phyloP scores from a whole-genome alignment of 2,888 invertebrate genomes.

The Phymatocera aterrima region DNA sequence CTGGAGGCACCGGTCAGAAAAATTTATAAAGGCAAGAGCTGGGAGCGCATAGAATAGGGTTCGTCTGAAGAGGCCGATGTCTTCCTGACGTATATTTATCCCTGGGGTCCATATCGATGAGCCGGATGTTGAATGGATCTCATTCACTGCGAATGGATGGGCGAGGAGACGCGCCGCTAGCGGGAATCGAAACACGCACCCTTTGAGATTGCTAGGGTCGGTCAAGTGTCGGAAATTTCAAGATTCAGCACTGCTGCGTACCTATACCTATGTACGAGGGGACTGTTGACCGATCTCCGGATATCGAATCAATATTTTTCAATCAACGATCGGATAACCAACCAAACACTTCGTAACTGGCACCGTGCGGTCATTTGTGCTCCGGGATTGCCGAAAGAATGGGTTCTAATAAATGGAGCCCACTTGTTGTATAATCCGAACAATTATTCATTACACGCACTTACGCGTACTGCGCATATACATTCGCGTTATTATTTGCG shows the following conservation, averaged over 20 bases:
- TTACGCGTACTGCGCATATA: no score
- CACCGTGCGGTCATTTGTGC: background rate
- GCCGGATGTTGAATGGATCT: conserved; percentile 41
- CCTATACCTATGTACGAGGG: background rate
- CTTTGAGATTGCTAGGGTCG: conserved; percentile 40
- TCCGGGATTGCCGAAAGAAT: background rate
- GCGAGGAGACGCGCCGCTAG: conserved; percentile 34
- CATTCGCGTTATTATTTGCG: no score
- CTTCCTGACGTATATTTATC: conserved; percentile 20
- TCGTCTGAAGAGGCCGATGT: background rate
- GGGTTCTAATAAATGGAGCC: no score
- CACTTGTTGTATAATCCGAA: no score
- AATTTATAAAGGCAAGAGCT: conserved; percentile 18
- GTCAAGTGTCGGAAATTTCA: conserved; percentile 38
- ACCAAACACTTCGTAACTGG: background rate
- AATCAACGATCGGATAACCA: conserved; percentile 35
- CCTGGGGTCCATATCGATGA: conserved; percentile 38
- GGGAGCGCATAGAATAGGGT: background rate
- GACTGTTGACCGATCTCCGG: conserved; percentile 48
- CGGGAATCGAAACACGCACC: conserved; percentile 44
- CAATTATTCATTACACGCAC: no score
- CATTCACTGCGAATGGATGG: conserved; percentile 39
- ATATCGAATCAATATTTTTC: conserved; percentile 50
- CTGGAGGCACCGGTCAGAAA: conserved; percentile 8
- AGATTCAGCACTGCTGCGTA: conserved; percentile 39